Conservation (phyloP, 2,113 vertebrate genomes). For the Phalacrocorax pelagicus region DNA sequence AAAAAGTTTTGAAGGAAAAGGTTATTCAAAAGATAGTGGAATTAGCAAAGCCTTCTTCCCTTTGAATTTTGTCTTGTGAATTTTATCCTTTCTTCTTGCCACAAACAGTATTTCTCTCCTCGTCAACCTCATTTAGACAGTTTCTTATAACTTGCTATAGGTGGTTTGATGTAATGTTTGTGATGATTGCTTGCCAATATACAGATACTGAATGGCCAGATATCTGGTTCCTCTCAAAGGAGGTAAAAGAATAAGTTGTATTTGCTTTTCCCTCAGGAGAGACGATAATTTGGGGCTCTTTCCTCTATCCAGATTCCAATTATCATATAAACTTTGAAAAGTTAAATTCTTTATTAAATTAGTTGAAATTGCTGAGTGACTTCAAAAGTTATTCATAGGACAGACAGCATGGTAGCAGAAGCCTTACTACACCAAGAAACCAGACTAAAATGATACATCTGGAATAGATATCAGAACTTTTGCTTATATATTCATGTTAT, state of each 20-base stretch:
- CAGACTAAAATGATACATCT: slow-evolving; percentile 18
- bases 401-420: neutral
- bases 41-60: neutral
- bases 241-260: neutral
- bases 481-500: neutral
- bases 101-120: neutral
- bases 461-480: slow-evolving; percentile 16
- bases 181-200: neutral
- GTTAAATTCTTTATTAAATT: neutral
- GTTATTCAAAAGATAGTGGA: neutral
- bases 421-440: neutral
- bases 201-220: neutral
- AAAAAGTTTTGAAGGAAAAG: neutral
- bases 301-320: neutral
- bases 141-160: neutral
- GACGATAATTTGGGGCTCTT: neutral
- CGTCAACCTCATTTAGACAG: neutral
- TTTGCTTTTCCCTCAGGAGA: neutral
- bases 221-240: neutral
- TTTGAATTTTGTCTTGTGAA: neutral
- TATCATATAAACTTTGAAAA: neutral
- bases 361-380: neutral
- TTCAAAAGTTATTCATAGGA: neutral
- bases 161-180: neutral
- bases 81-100: neutral